These are phyloP conservation scores for Catharus fuscescens DNA, from an alignment of 2,113 vertebrate genomes.

Conservation along the genomic window DNA sequence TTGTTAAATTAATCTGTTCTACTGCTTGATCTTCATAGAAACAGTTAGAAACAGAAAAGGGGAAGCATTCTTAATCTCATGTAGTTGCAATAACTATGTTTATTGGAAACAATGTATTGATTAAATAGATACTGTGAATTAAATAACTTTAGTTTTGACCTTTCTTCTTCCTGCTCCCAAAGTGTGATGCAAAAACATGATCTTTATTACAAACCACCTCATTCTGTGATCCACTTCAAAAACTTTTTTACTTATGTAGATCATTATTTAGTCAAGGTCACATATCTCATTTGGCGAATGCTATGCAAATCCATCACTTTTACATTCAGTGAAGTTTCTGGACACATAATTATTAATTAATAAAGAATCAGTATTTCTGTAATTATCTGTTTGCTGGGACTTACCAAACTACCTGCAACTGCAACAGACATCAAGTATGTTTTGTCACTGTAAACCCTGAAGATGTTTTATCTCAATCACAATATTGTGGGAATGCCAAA, in stretches of 20 bases:
- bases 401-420: background rate
- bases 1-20: background rate
- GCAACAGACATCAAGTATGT: background rate
- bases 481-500: background rate
- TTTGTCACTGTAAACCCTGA: background rate
- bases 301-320: background rate
- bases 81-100: background rate
- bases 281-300: background rate
- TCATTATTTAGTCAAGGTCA: background rate
- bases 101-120: background rate
- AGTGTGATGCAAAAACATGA: background rate
- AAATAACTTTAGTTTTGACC: background rate
- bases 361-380: background rate
- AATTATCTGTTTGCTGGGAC: background rate
- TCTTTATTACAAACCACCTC: background rate
- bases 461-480: background rate
- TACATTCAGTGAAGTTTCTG: background rate
- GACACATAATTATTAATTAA: background rate
- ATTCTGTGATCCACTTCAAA: background rate
- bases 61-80: background rate
- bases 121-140: background rate
- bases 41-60: background rate
- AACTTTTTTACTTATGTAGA: background rate
- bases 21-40: background rate
- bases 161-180: background rate